These are phyloP conservation scores for Eptatretus burgeri DNA, from an alignment of 2,113 vertebrate genomes.

Conservation along the genomic window DNA sequence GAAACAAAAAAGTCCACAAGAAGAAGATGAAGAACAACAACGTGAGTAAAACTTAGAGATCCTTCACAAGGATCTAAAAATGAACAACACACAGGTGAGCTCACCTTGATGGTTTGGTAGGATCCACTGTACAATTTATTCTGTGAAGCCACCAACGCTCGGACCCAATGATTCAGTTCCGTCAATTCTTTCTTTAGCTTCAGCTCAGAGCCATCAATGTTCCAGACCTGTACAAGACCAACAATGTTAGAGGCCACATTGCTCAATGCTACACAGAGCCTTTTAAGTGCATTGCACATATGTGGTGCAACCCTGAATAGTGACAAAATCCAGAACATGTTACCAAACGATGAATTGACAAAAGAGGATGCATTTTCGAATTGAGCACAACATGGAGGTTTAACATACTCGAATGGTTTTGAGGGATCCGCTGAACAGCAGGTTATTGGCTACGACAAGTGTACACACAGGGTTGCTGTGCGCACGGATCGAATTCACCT, in stretches of 20 bases:
- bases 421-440: conserved; percentile 5
- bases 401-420: neutral
- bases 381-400: too few species aligned
- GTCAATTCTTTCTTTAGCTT: conserved; percentile 3
- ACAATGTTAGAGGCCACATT: too few species aligned
- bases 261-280: too few species aligned
- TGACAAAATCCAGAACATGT: too few species aligned
- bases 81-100: neutral
- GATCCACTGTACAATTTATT: conserved; percentile 5
- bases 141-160: neutral
- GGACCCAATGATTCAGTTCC: neutral
- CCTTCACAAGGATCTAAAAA: too few species aligned
- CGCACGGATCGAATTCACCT: conserved; percentile 1
- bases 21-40: too few species aligned
- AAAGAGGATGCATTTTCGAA: too few species aligned
- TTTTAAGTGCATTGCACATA: too few species aligned
- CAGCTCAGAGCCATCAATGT: neutral
- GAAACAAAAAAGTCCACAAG: too few species aligned
- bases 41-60: too few species aligned
- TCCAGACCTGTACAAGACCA: neutral
- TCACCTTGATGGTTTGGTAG: conserved; percentile 6
- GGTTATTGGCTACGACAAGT: neutral
- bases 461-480: conserved; percentile 4
- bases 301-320: too few species aligned
- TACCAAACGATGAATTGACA: too few species aligned